Percentiles rank a stretch among this genome's conserved stretches.
These are phyloP conservation scores for Protonibea diacanthus DNA, from an alignment of 2,797 vertebrate species.

Conservation along the genomic window DNA sequence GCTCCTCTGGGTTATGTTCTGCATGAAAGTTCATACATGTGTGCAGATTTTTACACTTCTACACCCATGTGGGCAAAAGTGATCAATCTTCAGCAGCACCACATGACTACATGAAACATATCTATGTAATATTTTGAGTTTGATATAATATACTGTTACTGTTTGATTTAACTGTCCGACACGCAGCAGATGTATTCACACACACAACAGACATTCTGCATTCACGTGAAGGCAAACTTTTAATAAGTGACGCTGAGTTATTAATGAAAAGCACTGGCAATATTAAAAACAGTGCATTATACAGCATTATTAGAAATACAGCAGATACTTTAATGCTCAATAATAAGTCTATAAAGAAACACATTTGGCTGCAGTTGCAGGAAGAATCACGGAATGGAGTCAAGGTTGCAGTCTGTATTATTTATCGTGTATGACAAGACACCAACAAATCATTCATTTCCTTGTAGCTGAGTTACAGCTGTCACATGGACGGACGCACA, in stretches of 20 bases:
- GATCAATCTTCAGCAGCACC: background rate
- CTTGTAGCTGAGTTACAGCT: too few species aligned
- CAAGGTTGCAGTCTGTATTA: too few species aligned
- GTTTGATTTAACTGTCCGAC: background rate
- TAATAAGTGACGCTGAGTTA: too few species aligned
- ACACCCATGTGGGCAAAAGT: too few species aligned
- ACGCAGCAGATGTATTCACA: too few species aligned
- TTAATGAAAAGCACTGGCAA: too few species aligned
- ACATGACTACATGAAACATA: background rate
- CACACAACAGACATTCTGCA: background rate
- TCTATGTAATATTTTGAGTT: background rate
- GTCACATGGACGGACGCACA: too few species aligned
- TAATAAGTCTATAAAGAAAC: background rate
- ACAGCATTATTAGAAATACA: background rate
- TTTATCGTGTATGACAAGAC: background rate
- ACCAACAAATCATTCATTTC: too few species aligned
- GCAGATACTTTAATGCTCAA: background rate
- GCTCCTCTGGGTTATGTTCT: background rate
- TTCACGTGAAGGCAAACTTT: conserved; percentile 5
- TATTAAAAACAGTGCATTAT: background rate
- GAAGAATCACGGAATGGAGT: too few species aligned
- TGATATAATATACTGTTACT: background rate
- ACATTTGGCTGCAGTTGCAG: background rate
- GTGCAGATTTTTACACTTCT: too few species aligned
- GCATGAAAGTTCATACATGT: background rate